Percentiles rank a stretch among this genome's conserved stretches.
Evolutionary conservation across 2,888 invertebrate species (phyloP).

Genomic region (Pyrocoelia pectoralis): DNA sequence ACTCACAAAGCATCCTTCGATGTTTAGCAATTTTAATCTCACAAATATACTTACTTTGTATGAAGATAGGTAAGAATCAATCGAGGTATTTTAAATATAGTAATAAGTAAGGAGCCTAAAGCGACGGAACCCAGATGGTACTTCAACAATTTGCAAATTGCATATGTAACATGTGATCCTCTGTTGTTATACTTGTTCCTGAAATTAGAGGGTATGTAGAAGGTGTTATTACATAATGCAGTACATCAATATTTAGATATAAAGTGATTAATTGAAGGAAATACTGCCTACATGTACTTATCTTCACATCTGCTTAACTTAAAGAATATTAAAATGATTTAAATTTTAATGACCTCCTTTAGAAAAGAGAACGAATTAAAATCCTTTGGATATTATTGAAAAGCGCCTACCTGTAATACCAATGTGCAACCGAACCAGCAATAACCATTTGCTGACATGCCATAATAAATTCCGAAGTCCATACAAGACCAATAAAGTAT

Average conservation of each 20-base stretch:
- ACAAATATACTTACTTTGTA: conserved; percentile 84
- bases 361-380: too few species aligned
- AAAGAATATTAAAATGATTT: too few species aligned
- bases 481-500: conserved; percentile 87
- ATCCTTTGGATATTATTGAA: too few species aligned
- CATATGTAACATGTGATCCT: conserved; percentile 72
- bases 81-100: conserved; percentile 92
- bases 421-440: conserved; percentile 90
- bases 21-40: too few species aligned
- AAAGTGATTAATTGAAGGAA: not conserved
- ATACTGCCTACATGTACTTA: conserved; percentile 9
- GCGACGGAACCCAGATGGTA: conserved; percentile 96
- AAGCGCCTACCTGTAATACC: conserved; percentile 87
- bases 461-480: conserved; percentile 94
- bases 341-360: too few species aligned
- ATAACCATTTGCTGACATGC: conserved; percentile 95
- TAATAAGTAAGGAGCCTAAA: conserved; percentile 92
- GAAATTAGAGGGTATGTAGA: conserved; percentile 44
- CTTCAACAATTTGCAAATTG: conserved; percentile 78
- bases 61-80: conserved; percentile 89
- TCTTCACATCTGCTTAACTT: too few species aligned
- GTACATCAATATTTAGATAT: too few species aligned
- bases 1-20: not conserved
- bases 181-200: conserved; percentile 72
- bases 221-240: too few species aligned